phyloP scores from a whole-genome alignment of 2,888 invertebrate genomes.

The Leptura quadrifasciata region DNA sequence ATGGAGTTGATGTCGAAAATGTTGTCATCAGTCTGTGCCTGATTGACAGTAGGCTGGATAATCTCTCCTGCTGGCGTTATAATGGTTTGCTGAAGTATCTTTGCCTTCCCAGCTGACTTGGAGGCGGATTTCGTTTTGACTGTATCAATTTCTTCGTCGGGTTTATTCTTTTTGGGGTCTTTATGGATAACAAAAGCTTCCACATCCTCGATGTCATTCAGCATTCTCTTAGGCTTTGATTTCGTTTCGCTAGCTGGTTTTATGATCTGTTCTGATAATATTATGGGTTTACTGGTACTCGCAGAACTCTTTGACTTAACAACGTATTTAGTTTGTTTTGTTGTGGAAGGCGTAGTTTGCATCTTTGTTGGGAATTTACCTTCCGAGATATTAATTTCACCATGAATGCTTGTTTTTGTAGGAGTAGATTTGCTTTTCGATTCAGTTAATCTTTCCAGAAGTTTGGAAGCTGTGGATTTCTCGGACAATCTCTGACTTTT shows the following conservation, averaged over 20 bases:
- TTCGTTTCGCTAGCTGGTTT: slow-evolving; percentile 60
- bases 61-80: slow-evolving; percentile 71
- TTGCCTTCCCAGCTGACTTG: slow-evolving; percentile 66
- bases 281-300: slow-evolving; percentile 66
- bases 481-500: slow-evolving; percentile 70
- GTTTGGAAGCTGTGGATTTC: slow-evolving; percentile 72
- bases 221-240: slow-evolving; percentile 37
- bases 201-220: slow-evolving; percentile 70
- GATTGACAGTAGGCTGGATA: slow-evolving; percentile 52
- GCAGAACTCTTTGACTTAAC: slow-evolving; percentile 33
- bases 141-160: slow-evolving; percentile 41
- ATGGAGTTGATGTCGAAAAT: slow-evolving; percentile 85
- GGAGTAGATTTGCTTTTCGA: slow-evolving; percentile 46
- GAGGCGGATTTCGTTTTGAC: slow-evolving; percentile 38
- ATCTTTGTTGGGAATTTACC: slow-evolving; percentile 5
- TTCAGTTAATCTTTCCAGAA: slow-evolving; percentile 75
- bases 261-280: slow-evolving; percentile 71
- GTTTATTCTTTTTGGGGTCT: slow-evolving; percentile 54
- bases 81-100: slow-evolving; percentile 72
- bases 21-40: slow-evolving; percentile 68
- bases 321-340: slow-evolving; percentile 16
- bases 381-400: not conserved
- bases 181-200: slow-evolving; percentile 72
- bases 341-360: not conserved
- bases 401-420: slow-evolving; percentile 9